These are phyloP conservation scores for Papilio xuthus DNA, from an alignment of 1,140 invertebrate genomes.

Conservation along the genomic window DNA sequence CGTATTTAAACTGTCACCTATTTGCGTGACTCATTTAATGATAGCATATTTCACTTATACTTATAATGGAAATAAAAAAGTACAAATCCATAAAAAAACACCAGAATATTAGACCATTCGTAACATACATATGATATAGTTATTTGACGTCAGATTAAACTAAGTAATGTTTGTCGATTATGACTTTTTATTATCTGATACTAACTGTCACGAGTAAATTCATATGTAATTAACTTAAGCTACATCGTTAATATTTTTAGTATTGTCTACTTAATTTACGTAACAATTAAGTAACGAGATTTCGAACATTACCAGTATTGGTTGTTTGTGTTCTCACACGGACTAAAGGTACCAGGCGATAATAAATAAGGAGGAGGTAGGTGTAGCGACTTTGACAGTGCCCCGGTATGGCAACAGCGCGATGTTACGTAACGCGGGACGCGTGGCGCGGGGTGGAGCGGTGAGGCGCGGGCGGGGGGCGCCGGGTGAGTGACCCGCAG, in stretches of 20 bases:
- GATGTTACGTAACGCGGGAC: slow-evolving; percentile 67
- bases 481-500: slow-evolving; percentile 63
- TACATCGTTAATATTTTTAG: background rate
- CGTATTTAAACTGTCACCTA: slow-evolving; percentile 2
- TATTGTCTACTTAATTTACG: background rate
- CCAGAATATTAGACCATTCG: background rate
- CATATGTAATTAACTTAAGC: background rate
- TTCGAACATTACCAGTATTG: background rate
- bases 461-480: slow-evolving; percentile 50
- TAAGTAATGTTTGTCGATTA: background rate
- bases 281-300: background rate
- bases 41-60: background rate
- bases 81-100: background rate
- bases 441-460: background rate
- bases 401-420: slow-evolving; percentile 72
- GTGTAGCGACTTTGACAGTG: slow-evolving; percentile 66
- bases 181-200: background rate
- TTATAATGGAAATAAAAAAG: background rate
- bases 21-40: background rate
- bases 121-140: background rate
- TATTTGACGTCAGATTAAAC: background rate
- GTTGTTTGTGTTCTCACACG: background rate
- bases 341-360: slow-evolving; percentile 53
- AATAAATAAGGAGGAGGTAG: slow-evolving; percentile 58
- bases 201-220: background rate